Base-by-base conservation (phyloP, 2,888 invertebrate species). In the Cerastis leucographa region DNA sequence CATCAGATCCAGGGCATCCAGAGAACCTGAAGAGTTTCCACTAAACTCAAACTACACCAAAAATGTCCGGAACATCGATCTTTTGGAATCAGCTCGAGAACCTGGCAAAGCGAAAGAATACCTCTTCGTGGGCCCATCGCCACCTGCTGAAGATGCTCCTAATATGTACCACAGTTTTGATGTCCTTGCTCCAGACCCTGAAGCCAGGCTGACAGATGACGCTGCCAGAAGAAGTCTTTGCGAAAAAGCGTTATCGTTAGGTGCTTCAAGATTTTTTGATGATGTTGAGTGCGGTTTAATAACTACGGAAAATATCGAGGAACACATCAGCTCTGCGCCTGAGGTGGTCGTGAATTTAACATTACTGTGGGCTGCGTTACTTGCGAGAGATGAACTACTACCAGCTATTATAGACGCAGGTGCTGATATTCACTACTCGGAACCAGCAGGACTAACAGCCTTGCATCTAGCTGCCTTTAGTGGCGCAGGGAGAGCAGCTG, bases 151-250 rank as follows among this genome's bases (percentile, higher is more conserved):
- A 94, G 98, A 98, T 95, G 98, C 98, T 6, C 98, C 98, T 70
- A 98, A 98, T 88, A 97, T 98, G 96, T 98, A 98, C 93, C 98
- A 98, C 88, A 98, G 98, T 91, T 98, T 98, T 83, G 98, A 98
- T 89, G 97, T 98, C 84, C 97, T 97, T 29, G 97, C 97, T 56
- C 97, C 97, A 62, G 97, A 98, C 87, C 97, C 97, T 64, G 97
- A 97, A 88, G 98, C 98, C 78, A 97, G 97, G 90, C 96, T 98
- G 85, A 98, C 98, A 77, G 97, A 97, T 91, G 98, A 98, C 81
- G 97, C 97, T 51, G 97, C 98, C 42, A 97, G 97, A 89, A 97
- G 97, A 90, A 97, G 97, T 80, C 93, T 98, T 8, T 96, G 97
- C 82, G 98, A 98, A 92, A 97, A 98, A 90, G 98, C 98, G 93